phyloP scores from a whole-genome alignment of 2,888 invertebrate genomes.

The Patella ulyssiponensis region DNA sequence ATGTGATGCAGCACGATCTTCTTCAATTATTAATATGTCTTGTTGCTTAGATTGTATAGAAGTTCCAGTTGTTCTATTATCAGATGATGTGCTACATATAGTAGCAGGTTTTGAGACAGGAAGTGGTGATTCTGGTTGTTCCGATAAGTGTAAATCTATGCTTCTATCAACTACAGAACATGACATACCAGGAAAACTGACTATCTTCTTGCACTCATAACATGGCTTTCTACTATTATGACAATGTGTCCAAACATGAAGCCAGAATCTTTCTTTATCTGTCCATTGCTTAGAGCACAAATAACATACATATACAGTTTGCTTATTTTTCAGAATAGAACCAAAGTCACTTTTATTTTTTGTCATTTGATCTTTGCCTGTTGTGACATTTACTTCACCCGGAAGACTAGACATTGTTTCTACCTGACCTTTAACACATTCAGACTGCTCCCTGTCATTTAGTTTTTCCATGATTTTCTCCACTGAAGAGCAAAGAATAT shows the following conservation, averaged over 20 bases:
- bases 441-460: not conserved
- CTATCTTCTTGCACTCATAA: not conserved
- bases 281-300: not conserved
- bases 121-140: not conserved
- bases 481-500: not conserved
- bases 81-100: not conserved
- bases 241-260: not conserved
- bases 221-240: not conserved
- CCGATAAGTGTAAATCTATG: not conserved
- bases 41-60: not conserved
- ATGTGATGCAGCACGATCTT: not conserved
- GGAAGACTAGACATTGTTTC: not conserved
- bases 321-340: not conserved
- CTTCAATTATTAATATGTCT: not conserved
- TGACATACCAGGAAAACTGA: not conserved
- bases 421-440: not conserved
- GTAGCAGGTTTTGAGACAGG: not conserved
- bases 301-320: slow-evolving; percentile 1
- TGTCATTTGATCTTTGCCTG: not conserved
- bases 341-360: not conserved
- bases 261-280: not conserved
- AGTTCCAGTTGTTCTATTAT: not conserved
- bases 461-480: not conserved
- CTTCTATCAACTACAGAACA: not conserved
- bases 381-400: not conserved